A percentile compares a stretch with the other conserved stretches of the same genome.
Evolutionary conservation across 2,113 vertebrate genomes (phyloP).

Genomic region (Bos javanicus): DNA sequence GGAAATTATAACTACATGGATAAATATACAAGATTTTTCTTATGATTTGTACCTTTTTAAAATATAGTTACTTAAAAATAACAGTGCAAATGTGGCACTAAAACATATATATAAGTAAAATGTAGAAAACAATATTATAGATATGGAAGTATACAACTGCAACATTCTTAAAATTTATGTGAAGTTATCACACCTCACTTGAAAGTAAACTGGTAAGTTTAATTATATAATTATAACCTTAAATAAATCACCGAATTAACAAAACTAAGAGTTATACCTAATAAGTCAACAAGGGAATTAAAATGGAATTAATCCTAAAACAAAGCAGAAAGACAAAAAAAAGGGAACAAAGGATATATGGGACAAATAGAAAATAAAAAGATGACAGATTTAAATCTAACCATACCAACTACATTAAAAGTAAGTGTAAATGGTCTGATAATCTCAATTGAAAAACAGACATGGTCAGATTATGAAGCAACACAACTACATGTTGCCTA

Average conservation of each 20-base stretch:
- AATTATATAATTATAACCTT: background rate
- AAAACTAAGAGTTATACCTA: background rate
- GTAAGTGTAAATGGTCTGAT: background rate
- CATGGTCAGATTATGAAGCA: background rate
- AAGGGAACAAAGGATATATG: background rate
- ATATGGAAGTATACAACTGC: background rate
- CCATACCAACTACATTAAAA: background rate
- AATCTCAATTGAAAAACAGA: background rate
- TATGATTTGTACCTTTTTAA: background rate
- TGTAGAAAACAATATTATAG: background rate
- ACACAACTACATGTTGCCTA: background rate
- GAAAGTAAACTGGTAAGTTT: background rate
- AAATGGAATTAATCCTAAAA: background rate
- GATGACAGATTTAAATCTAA: background rate
- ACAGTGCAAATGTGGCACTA: background rate
- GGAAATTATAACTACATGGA: background rate
- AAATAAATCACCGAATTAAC: background rate
- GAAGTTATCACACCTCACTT: background rate
- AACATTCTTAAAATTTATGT: background rate
- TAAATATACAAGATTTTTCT: background rate
- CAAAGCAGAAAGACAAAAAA: background rate
- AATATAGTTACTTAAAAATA: constrained; percentile 1
- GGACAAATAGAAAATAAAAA: background rate
- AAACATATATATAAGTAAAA: background rate
- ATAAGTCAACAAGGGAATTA: background rate